Evolutionary conservation across 2,113 vertebrate genomes (phyloP), one percentile per base, ranked within the genome.

Genomic region (Clarias batrachus): DNA sequence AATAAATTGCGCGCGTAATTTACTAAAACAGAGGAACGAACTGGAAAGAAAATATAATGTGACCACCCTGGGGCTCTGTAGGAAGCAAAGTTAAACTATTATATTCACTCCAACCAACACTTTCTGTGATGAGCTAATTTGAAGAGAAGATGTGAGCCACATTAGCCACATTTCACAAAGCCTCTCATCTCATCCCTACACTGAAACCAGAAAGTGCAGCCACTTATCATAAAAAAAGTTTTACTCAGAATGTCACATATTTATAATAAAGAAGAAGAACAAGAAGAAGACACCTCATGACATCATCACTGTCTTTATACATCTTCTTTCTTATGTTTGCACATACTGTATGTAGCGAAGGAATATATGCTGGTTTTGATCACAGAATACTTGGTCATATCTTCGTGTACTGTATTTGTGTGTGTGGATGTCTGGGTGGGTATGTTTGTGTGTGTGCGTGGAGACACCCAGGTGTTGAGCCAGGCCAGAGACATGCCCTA

Each of bases 401-500:
- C 1, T 76, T 48, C 7, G 2, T 56, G 60, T 85, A 41, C 80
- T 63, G 66, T 65, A 54, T 84, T 85, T 85, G 85, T 56, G 74
- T 56, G 81, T 63, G 70, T 70, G 62, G 81, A 85, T 85, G 86
- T 80, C 83, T 89, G 83, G 80, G 30, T 82, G 76, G 83, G 37
- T 85, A 68, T 41, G 21, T 82, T 84, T 84, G 77, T 65, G 59
- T 65, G 59, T 65, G 56, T 84, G 70, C 19, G 7, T 23, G 52
- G 23, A 82, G 25, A 87, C 88, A 90, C 73, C 85, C 87, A 89
- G 91, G 89, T 90, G 90, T 85, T 92, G 86, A 88, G 87, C 86
- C 81, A 74, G 90, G 73, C 87, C 90, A 93, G 94, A 92, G 93
- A 93, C 92, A 93, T 94, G 92, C 89, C 93, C 90, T 93, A 92